Evolutionary conservation across 2,888 invertebrate genomes (phyloP), one percentile per base, ranked within the genome.

Genomic region (Hirudinaria manillensis): DNA sequence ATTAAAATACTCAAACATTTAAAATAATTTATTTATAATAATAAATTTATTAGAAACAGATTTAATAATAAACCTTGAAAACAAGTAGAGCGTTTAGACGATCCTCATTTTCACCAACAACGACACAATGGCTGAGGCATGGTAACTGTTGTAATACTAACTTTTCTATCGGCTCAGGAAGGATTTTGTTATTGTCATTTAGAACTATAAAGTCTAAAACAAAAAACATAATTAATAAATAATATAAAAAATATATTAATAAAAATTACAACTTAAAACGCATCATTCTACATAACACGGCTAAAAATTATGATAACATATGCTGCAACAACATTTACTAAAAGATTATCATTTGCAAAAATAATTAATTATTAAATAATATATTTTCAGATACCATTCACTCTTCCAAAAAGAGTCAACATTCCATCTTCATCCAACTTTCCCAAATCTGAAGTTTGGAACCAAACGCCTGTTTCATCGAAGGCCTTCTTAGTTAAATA

Each of bases 101-200:
- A 87, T 94, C 95, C 80, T 90, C 89, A 82, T 89, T 88, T 85
- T 95, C 95, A 1, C 95, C 95, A 79, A 95, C 89, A 53, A 95
- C 88, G 83, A 94, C 90, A 2, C 91, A 92, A 86, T 93, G 91
- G 79, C 92, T 92, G 27, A 95, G 85, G 70, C 79, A 78, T n/a
- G 91, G 90, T 70, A 94, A 86, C 83, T 92, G 91, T 10, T 89
- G 86, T 82, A 91, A 91, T 27, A 95, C 89, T 70, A 88, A 85
- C 81, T 94, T 91, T 86, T 95, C 95, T 80, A 94, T 93, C 51
- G 90, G 89, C 36, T 93, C 90, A 0, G 95, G 94, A 6, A 94
- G 85, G 89, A 82, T 89, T 85, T 95, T 95, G 87, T 95, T 94
- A 51, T 95, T 95, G 45, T 95, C 95, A 68, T 94, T 94, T 1